Evolutionary conservation across 2,888 invertebrate genomes (phyloP), one percentile per base, ranked within the genome.

Genomic region (Tubiluchus corallicola): DNA sequence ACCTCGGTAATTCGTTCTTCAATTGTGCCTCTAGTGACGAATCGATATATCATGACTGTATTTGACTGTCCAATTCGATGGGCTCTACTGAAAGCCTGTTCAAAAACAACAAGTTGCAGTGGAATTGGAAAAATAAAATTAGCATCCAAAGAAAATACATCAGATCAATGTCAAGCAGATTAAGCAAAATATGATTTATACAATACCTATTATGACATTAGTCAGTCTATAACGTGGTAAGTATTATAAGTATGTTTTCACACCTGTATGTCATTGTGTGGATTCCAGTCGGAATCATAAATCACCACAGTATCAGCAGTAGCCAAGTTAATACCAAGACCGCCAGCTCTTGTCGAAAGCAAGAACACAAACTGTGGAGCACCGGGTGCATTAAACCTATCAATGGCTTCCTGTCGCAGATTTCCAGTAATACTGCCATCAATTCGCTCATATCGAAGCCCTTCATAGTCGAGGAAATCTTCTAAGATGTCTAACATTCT

Each of bases 261-360:
- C 48, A 64, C 65, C 67, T 94, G 94, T 52, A 96, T 96, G 58
- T 98, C 98, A 60, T 98, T 98, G 68, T 98, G 98, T 0, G 98
- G 98, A 75, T 99, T 98, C 98, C 98, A 98, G 68, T 98, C 98
- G 0, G 92, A 92, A 63, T 98, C 98, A 57, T 94, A 98, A 54
- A 98, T 98, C 54, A 98, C 83, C 44, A 99, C 98, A 21, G 98
- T 98, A 61, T 98, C 98, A 2, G 98, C 98, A 0, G 96, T 96
- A 17, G 96, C 96, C 63, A 98, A 74, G 68, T 98, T 98, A 57
- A 98, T 98, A 64, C 98, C 96, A 49, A 98, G 70, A 62, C 98
- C 94, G 51, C 96, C 96, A 42, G 96, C 92, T 55, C 92, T 74
- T 0, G 98, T 98, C 1, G 96, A 98, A 18, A 98, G 70, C 54